These are phyloP conservation scores for Pteruthius melanotis DNA, from an alignment of 2,113 vertebrate species.

Conservation along the genomic window DNA sequence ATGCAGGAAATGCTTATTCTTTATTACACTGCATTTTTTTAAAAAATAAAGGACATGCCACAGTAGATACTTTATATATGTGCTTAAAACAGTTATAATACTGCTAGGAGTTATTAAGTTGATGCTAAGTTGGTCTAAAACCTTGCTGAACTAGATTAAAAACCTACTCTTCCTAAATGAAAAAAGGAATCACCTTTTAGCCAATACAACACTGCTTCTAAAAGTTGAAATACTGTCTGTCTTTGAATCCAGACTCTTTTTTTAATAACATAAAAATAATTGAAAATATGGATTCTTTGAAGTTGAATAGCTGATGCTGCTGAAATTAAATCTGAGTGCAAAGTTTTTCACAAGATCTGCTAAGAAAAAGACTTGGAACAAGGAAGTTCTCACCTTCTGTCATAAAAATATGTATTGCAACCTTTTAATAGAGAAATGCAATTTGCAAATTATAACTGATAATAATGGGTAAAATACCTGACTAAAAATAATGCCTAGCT, in stretches of 20 bases:
- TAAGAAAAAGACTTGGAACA: not conserved
- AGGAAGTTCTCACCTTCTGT: not conserved
- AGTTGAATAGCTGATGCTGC: not conserved
- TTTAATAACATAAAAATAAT: not conserved
- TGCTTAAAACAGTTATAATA: not conserved
- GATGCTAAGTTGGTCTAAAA: not conserved
- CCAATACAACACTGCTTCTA: not conserved
- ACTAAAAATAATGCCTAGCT: not conserved
- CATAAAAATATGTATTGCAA: not conserved
- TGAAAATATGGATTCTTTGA: not conserved
- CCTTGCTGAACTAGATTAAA: not conserved
- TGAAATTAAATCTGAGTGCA: not conserved
- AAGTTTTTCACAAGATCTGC: not conserved
- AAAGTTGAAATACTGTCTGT: not conserved
- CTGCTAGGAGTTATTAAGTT: not conserved
- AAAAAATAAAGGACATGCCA: not conserved
- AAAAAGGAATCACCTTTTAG: not conserved
- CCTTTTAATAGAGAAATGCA: not conserved
- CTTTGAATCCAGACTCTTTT: not conserved
- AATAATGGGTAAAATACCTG: not conserved
- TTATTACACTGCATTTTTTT: constrained; percentile 13
- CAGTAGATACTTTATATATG: not conserved
- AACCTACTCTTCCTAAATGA: not conserved
- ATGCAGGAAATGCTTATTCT: not conserved
- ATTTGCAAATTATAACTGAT: not conserved